These are phyloP conservation scores for Cynocephalus volans DNA, from an alignment of 2,113 vertebrate genomes.

Conservation along the genomic window DNA sequence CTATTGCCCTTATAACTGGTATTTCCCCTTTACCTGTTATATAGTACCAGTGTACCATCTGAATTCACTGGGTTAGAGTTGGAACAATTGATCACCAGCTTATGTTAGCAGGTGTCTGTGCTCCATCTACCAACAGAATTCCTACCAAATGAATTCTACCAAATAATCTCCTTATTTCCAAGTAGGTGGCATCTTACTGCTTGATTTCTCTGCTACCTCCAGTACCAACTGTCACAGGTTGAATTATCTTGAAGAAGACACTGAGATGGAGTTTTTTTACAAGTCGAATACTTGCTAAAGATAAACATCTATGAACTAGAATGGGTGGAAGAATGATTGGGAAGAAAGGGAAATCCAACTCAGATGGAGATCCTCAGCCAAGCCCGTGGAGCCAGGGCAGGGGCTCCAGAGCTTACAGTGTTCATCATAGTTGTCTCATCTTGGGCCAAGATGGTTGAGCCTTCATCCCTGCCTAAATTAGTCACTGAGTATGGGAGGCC, in stretches of 20 bases:
- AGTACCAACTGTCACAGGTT: neutral
- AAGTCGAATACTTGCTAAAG: neutral
- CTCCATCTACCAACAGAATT: neutral
- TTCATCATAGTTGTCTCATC: neutral
- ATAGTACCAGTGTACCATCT: neutral
- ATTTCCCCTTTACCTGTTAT: neutral
- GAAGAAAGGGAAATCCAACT: neutral
- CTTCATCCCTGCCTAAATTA: neutral
- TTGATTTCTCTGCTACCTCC: neutral
- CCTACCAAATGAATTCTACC: neutral
- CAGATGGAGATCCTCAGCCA: neutral
- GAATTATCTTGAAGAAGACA: neutral
- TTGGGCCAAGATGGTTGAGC: neutral
- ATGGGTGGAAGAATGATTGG: neutral
- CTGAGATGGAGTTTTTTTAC: neutral
- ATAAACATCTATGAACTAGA: neutral
- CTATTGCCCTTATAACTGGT: neutral
- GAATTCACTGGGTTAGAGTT: neutral
- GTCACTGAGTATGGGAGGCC: neutral
- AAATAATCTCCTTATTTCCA: neutral
- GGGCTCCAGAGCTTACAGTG: neutral
- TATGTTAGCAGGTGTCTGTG: neutral
- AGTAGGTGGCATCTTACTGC: neutral
- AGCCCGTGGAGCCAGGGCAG: accelerated
- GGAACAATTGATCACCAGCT: neutral